Percentiles rank a stretch among this genome's conserved stretches.
These are phyloP conservation scores for Trichechus manatus DNA, from an alignment of 2,113 vertebrate species.

Conservation along the genomic window DNA sequence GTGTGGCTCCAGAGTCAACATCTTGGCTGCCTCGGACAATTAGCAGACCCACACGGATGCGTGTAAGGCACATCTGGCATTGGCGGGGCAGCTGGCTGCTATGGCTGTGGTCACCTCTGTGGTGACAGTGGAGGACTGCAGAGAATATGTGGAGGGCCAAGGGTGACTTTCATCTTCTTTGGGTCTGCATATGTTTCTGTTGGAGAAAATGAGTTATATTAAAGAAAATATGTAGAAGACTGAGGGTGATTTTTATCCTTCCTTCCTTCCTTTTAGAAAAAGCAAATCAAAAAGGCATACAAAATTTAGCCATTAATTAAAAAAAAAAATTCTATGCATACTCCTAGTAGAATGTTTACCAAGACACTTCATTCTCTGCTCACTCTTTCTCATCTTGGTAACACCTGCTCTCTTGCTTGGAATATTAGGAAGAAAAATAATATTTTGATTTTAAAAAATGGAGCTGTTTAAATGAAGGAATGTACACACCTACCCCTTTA, in stretches of 20 bases:
- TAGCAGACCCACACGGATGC: fast-evolving
- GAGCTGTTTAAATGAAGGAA: neutral
- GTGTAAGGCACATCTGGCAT: fast-evolving
- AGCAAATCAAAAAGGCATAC: neutral
- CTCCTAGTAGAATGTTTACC: neutral
- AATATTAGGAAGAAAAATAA: neutral
- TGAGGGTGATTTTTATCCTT: neutral
- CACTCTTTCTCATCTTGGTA: neutral
- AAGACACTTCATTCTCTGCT: neutral
- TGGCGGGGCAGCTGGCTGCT: too few species aligned
- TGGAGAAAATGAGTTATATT: neutral
- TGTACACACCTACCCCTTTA: neutral
- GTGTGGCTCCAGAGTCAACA: neutral
- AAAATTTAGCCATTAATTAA: neutral
- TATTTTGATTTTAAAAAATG: slow-evolving; percentile 4
- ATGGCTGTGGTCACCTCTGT: neutral
- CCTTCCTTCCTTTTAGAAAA: neutral
- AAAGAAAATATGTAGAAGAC: neutral
- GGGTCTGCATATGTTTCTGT: neutral
- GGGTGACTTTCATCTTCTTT: neutral
- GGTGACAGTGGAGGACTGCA: fast-evolving
- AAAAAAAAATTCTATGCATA: neutral
- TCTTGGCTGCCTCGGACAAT: neutral
- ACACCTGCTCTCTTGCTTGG: neutral
- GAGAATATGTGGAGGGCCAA: neutral